Percentiles rank a stretch among this genome's conserved stretches.
Conservation (phyloP, 2,888 invertebrate species). For the Chironomus tentans region DNA sequence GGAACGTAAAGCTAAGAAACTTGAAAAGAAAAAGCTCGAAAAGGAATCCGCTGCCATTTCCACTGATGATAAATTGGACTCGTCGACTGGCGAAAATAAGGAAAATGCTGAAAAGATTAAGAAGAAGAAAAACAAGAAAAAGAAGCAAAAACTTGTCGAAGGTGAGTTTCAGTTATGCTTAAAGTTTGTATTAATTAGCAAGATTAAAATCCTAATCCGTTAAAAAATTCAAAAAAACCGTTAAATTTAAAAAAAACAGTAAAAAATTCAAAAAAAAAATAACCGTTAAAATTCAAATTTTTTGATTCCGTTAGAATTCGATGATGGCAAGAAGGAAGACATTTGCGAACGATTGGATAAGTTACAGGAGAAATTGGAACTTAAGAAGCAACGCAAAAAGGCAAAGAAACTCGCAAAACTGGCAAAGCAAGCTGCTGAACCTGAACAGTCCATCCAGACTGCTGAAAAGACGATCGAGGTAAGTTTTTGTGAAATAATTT, state of each 20-base stretch:
- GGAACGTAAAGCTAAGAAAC: background rate
- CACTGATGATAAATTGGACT: background rate
- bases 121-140: background rate
- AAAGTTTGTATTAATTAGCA: background rate
- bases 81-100: background rate
- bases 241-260: background rate
- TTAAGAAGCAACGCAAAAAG: background rate
- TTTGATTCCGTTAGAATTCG: background rate
- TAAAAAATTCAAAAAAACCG: too few species aligned
- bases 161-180: too few species aligned
- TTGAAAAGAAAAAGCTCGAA: background rate
- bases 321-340: background rate
- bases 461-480: background rate
- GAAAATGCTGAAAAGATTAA: slow-evolving; percentile 2
- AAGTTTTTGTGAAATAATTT: background rate
- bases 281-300: background rate
- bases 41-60: background rate
- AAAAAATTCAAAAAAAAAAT: too few species aligned
- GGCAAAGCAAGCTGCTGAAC: background rate
- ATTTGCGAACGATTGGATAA: background rate
- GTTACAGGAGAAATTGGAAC: background rate
- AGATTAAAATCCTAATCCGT: too few species aligned
- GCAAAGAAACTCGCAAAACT: background rate
- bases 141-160: slow-evolving; percentile 1
- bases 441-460: background rate